Base-by-base conservation (phyloP, 2,797 vertebrate genomes). In the Antrozous pallidus region DNA sequence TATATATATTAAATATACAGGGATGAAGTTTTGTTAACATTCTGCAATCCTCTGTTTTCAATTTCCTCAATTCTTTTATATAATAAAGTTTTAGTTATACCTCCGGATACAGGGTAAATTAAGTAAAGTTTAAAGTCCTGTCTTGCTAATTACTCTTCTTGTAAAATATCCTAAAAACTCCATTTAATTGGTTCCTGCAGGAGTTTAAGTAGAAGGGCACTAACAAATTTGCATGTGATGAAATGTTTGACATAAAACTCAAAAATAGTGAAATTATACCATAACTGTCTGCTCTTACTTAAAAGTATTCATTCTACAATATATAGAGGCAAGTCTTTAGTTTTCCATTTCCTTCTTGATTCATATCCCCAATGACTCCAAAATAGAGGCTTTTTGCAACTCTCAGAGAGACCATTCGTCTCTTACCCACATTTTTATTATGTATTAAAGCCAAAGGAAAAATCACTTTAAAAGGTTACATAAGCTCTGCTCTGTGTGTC, bases 21-120 rank as follows among this genome's bases (percentile, higher is more conserved):
- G 83, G 77, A 91, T 88, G 87, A 83, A 95, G 88, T 94, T 96
- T 96, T 97, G 96, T 97, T 97, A 94, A 94, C 94, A 91, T 97
- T 97, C 95, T 95, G 83, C 94, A 97, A 95, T 95, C 69, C 36
- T 75, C 98, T 98, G 98, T 97, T 98, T 98, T 97, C 97, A 98
- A 98, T 98, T 98, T 98, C 97, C 97, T 98, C 81, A 70, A 92
- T 97, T 98, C 97, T 97, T 98, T 98, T 93, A 98, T 94, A 96
- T 90, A 98, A 96, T 97, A 97, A 98, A 97, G 96, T 96, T 97
- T 96, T 95, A 96, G 97, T 97, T 98, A 97, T 96, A 96, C 96
- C 97, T 98, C 98, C n/a, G 86, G 98, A 98, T 98, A 96, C 84
- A 67, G 91, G 87, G 95, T 96, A 98, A 98, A 98, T 97, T 96